phyloP scores from a whole-genome alignment of 2,797 vertebrate species.

The Sebastes hubbsi region DNA sequence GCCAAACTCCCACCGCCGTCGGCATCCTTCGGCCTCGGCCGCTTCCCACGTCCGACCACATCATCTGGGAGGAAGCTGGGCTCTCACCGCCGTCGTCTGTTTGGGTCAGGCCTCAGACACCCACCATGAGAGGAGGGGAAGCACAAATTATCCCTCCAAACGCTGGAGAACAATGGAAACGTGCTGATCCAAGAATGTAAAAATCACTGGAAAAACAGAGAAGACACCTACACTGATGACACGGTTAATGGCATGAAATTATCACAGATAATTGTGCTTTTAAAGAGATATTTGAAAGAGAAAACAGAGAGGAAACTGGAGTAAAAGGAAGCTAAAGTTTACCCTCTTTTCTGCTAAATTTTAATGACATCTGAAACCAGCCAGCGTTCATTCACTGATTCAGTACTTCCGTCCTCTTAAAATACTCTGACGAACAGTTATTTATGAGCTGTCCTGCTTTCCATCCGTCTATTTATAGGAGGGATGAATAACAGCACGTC shows the following conservation, averaged over 20 bases:
- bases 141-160: conserved; percentile 46
- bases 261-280: conserved; percentile 18
- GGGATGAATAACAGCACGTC: conserved; percentile 42
- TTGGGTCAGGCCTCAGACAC: conserved; percentile 72
- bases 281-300: background rate
- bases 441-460: conserved; percentile 18
- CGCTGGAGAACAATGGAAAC: conserved; percentile 50
- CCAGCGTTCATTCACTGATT: conserved; percentile 14
- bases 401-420: conserved; percentile 14
- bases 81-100: conserved; percentile 72
- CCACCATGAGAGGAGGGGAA: conserved; percentile 56
- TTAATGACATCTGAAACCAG: background rate
- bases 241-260: conserved; percentile 2
- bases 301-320: background rate
- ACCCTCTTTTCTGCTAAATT: background rate
- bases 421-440: conserved; percentile 31
- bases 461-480: conserved; percentile 45
- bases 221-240: conserved; percentile 58
- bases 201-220: conserved; percentile 44
- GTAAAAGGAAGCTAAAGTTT: background rate
- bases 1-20: conserved; percentile 65
- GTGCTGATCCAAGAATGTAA: conserved; percentile 32
- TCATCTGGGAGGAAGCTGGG: conserved; percentile 77
- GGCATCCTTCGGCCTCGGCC: conserved; percentile 54
- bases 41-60: conserved; percentile 73